Evolutionary conservation across 2,797 vertebrate genomes (phyloP), one percentile per base, ranked within the genome.

Genomic region (Halcyon badia): DNA sequence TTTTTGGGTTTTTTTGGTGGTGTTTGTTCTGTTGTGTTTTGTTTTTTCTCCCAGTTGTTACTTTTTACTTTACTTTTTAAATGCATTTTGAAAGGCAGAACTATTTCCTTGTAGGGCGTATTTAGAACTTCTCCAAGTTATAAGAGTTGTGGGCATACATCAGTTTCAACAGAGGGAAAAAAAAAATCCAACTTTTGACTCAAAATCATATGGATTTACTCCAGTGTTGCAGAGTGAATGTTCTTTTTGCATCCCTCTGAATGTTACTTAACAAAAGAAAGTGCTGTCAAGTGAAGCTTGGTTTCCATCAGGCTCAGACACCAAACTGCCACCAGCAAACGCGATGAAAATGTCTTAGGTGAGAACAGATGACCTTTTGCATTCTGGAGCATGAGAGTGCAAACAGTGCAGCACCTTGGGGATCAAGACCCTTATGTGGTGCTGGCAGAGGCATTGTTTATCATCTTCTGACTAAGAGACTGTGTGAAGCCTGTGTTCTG

Each of bases 301-400:
- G 9, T 66, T 54, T 54, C 5, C 21, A 2, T 42, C 24, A 26
- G 25, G 42, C 42, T 69, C 16, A 18, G 64, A 33, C 16, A 33
- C 15, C 25, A 49, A 51, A 30, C 13, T 54, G 39, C 41, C 14
- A 6, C 21, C 1, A 3, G n/a, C 39, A n/a, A n/a, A 49, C 0
- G 1, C 2, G 7, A 14, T 21, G 48, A 14, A 51, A 42, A 37
- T 35, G 21, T 30, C 35, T 14, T 19, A 0, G 0, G 1, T 42
- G 54, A 65, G 41, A 19, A 28, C 8, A 41, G 35, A 22, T 75
- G 41, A 6, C 41, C 51, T 49, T 42, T 20, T 39, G 30, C 41
- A 3, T 17, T 4, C 37, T 69, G 37, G 62, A 56, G 46, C 7
- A 1, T 16, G 18, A 16, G 35, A 35, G 33, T 10, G 30, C 46